A percentile compares a stretch with the other conserved stretches of the same genome.
These are phyloP conservation scores for Peromyscus maniculatus DNA, from an alignment of 2,113 vertebrate species.

Conservation along the genomic window DNA sequence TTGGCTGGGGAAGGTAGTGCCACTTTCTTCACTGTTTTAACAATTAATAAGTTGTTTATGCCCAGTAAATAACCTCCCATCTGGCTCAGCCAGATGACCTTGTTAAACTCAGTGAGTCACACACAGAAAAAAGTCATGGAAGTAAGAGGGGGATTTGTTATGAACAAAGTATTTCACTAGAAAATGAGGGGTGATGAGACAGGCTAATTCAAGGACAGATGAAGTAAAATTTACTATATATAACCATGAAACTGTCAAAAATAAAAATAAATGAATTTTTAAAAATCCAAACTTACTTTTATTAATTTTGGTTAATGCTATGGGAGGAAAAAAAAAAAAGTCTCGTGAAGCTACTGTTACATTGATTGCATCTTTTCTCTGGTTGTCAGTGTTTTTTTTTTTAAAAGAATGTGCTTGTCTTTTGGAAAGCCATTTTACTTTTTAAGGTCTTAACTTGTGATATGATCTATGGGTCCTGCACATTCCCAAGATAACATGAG, in stretches of 20 bases:
- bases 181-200: not conserved
- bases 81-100: not conserved
- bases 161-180: not conserved
- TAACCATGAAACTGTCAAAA: not conserved
- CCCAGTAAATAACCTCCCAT: not conserved
- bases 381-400: not conserved
- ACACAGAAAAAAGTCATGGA: not conserved
- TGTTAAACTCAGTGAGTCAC: not conserved
- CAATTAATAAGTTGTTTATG: too few relatives aligned
- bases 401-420: not conserved
- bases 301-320: conserved; percentile 37
- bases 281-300: not conserved
- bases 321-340: not conserved
- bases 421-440: conserved; percentile 44
- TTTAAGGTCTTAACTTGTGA: conserved; percentile 37
- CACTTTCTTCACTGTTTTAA: not conserved
- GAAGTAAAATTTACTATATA: not conserved
- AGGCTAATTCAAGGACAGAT: not conserved
- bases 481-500: conserved; percentile 10
- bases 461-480: not conserved
- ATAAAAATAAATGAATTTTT: not conserved
- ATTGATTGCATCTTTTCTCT: conserved; percentile 17
- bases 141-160: not conserved
- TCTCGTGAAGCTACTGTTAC: not conserved
- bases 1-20: not conserved